These are phyloP conservation scores for Lysiphlebus fabarum DNA, from an alignment of 1,140 invertebrate genomes.

Conservation along the genomic window DNA sequence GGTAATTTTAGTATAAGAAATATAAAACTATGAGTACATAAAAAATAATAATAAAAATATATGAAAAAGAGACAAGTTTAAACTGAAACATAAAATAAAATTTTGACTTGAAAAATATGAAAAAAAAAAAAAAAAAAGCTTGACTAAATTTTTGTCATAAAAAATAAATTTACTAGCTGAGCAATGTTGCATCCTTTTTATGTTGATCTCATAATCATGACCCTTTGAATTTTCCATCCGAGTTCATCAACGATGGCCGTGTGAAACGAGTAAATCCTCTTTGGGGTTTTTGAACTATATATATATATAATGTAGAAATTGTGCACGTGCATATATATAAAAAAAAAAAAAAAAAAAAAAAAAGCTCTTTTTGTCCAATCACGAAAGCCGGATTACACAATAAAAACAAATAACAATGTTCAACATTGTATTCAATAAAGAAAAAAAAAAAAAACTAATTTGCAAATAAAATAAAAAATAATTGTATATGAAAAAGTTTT, in stretches of 20 bases:
- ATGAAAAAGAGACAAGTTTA: too few relatives aligned
- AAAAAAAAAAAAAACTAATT: too few relatives aligned
- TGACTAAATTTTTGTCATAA: too few relatives aligned
- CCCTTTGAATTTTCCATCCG: conserved; percentile 3
- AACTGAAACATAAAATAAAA: too few relatives aligned
- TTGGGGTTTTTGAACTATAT: too few relatives aligned
- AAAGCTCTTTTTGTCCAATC: conserved; percentile 7
- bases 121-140: too few relatives aligned
- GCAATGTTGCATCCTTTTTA: too few relatives aligned
- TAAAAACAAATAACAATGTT: not conserved
- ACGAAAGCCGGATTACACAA: not conserved
- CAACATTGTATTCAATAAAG: too few relatives aligned
- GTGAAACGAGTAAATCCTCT: conserved; percentile 16
- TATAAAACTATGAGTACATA: not conserved
- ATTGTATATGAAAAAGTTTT: too few relatives aligned
- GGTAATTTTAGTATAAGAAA: conserved; percentile 15
- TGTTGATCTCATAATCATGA: not conserved
- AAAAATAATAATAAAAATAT: conserved; percentile 5
- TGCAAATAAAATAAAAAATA: too few relatives aligned
- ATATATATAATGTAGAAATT: not conserved
- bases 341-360: conserved; percentile 15
- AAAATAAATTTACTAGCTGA: too few relatives aligned
- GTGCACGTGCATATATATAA: conserved; percentile 16
- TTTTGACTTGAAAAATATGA: too few relatives aligned
- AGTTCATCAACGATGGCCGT: conserved; percentile 14